A percentile compares a stretch with the other conserved stretches of the same genome.
Evolutionary conservation across 2,888 invertebrate species (phyloP).

Genomic region (Lasioglossum villosulum): DNA sequence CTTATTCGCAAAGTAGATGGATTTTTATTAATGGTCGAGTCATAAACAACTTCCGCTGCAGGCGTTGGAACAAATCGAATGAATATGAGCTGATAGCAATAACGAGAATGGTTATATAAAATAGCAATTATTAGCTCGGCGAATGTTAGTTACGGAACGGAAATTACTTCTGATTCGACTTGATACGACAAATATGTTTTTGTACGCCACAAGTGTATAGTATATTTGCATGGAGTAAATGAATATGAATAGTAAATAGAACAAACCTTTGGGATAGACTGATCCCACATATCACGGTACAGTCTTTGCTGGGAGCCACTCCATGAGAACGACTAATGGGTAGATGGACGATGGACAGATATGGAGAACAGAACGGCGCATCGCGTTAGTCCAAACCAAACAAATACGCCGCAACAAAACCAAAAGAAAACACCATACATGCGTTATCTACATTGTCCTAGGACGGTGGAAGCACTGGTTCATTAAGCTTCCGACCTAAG

Average conservation of each 20-base stretch:
- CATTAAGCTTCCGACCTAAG: conserved; percentile 10
- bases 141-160: background rate
- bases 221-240: conserved; percentile 45
- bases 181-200: background rate
- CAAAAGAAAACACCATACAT: conserved; percentile 77
- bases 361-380: conserved; percentile 72
- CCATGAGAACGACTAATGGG: conserved; percentile 91
- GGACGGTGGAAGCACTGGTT: conserved; percentile 45
- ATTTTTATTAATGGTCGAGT: background rate
- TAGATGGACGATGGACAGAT: conserved; percentile 86
- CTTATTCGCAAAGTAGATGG: background rate
- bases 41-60: background rate
- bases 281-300: conserved; percentile 88
- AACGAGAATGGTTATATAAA: background rate
- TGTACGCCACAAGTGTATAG: conserved; percentile 25
- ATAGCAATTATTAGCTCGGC: background rate
- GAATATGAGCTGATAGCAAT: background rate
- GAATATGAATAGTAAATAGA: conserved; percentile 72
- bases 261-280: conserved; percentile 85
- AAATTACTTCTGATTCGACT: background rate
- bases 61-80: background rate
- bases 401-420: conserved; percentile 78
- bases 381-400: conserved; percentile 81
- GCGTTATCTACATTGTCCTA: conserved; percentile 74
- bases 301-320: conserved; percentile 92